Conservation (phyloP, 2,888 invertebrate species). For the Cheilosia soror region DNA sequence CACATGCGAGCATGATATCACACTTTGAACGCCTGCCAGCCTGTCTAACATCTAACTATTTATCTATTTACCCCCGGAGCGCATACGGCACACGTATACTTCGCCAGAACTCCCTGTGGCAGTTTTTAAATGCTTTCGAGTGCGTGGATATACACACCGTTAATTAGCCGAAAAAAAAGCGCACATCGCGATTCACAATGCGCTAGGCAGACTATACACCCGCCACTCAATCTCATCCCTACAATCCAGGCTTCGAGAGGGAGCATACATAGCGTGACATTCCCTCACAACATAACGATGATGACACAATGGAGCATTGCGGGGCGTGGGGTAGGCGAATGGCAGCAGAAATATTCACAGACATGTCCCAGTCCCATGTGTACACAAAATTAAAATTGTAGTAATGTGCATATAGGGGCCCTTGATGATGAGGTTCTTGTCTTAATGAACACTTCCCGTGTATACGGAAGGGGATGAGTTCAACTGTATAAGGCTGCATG, state of each 20-base stretch:
- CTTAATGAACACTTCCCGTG: constrained; percentile 26
- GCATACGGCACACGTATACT: constrained; percentile 35
- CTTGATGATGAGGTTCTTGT: constrained; percentile 6
- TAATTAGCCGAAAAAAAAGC: constrained; percentile 61
- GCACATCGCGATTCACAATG: constrained; percentile 54
- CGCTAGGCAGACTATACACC: background rate
- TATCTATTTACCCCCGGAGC: constrained; percentile 32
- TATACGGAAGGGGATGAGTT: background rate
- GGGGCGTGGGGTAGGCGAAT: background rate
- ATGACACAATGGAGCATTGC: constrained; percentile 21
- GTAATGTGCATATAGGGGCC: constrained; percentile 12
- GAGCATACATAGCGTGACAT: constrained; percentile 47
- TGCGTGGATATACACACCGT: constrained; percentile 23
- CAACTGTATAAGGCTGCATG: background rate
- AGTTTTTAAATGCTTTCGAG: constrained; percentile 62
- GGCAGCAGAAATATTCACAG: constrained; percentile 44
- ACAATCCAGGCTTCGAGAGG: constrained; percentile 26
- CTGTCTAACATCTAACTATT: constrained; percentile 26
- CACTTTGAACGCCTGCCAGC: constrained; percentile 22
- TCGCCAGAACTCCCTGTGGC: constrained; percentile 26
- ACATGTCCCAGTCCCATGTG: constrained; percentile 43
- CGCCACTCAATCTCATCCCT: constrained; percentile 15
- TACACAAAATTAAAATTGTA: constrained; percentile 54
- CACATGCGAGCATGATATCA: constrained; percentile 1
- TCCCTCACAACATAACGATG: constrained; percentile 26